A percentile compares a stretch with the other conserved stretches of the same genome.
phyloP scores from a whole-genome alignment of 92 coral and sea anemone species.

The Pocillopora meandrina region DNA sequence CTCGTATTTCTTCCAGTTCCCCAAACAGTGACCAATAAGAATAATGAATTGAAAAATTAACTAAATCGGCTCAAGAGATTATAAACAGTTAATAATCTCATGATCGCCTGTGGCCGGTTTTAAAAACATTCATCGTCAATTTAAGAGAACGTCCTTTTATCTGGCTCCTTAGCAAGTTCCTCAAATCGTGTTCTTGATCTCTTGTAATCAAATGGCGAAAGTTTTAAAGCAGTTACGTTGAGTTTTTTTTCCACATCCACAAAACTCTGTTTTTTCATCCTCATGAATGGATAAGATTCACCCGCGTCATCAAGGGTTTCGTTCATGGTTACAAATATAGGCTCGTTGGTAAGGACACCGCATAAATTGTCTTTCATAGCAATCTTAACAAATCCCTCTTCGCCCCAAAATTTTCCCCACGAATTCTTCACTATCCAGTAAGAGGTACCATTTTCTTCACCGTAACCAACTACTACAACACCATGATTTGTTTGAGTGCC shows the following conservation, averaged over 20 bases:
- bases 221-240: constrained; percentile 51
- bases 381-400: constrained; percentile 79
- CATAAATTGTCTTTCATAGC: constrained; percentile 75
- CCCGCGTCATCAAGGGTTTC: constrained; percentile 32
- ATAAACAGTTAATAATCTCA: not conserved
- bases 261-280: constrained; percentile 58
- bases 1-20: too few species aligned
- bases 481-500: constrained; percentile 83
- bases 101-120: not conserved
- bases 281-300: constrained; percentile 64
- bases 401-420: constrained; percentile 97
- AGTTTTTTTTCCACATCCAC: constrained; percentile 50
- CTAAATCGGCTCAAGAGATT: too few species aligned
- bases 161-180: not conserved
- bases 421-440: constrained; percentile 94
- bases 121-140: not conserved
- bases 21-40: too few species aligned
- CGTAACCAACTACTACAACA: constrained; percentile 83
- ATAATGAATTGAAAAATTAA: too few species aligned
- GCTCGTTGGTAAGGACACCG: constrained; percentile 86
- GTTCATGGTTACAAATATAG: constrained; percentile 77
- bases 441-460: constrained; percentile 61
- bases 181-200: constrained; percentile 57
- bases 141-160: not conserved
- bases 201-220: constrained; percentile 87